Evolutionary conservation across 1,140 invertebrate species (phyloP), one percentile per base, ranked within the genome.

Genomic region (Scaptomyza pallida): DNA sequence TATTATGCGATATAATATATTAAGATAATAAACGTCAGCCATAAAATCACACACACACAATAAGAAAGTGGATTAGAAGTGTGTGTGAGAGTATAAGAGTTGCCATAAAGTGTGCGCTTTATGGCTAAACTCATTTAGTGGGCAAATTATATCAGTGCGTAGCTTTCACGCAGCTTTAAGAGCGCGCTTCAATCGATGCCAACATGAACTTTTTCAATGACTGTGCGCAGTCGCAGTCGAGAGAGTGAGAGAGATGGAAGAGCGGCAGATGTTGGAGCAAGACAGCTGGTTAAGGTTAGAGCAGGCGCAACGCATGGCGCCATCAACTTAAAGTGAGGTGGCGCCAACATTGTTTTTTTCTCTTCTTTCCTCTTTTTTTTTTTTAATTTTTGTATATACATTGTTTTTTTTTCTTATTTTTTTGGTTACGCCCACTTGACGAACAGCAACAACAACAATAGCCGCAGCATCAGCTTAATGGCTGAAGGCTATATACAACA

Each of bases 341-440:
- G 86, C 86, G 86, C 86, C 86, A 89, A 72, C 61, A 86, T 78
- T 76, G 78, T 75, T 54, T 81, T 79, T 75, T 60, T 60, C 9
- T 30, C 26, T n/a, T n/a, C n/a, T n/a, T n/a, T 52, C 62, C 41
- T 26, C 59, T 60, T 56, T 56, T 75, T 60, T 56, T 56, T 75
- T 78, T 61, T 62, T 68, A 48, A 43, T n/a, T 50, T 52, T 37
- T 44, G 37, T 69, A 30, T 40, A 26, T 26, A n/a, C n/a, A n/a
- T n/a, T n/a, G n/a, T n/a, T n/a, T 48, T 71, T 40, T 52, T 63
- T 69, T 40, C 64, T 52, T 64, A 74, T 68, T 76, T 73, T 82
- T 89, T 89, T 74, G 86, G 86, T 89, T 82, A 89, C 86, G 86
- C 86, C 86, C 78, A 86, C 88, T 89, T 83, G 72, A 73, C 72